These are phyloP conservation scores for Pelmatolapia mariae DNA, from an alignment of 2,113 vertebrate genomes.

Conservation along the genomic window DNA sequence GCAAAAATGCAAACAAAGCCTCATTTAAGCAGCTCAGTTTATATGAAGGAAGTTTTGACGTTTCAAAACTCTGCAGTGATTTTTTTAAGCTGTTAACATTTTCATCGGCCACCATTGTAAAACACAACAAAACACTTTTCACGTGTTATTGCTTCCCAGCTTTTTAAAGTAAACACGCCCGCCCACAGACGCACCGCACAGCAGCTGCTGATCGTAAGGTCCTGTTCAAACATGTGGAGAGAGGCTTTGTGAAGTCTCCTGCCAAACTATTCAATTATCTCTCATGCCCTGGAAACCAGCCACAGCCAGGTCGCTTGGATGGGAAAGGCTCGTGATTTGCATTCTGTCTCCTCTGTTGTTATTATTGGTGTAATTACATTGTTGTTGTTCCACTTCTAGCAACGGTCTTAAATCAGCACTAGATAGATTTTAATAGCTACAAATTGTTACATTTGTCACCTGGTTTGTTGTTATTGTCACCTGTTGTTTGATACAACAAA, in stretches of 20 bases:
- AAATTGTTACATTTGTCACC: neutral
- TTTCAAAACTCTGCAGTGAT: neutral
- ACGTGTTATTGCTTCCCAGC: neutral
- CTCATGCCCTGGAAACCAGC: neutral
- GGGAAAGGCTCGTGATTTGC: neutral
- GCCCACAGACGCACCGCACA: slow-evolving; percentile 1
- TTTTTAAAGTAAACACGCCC: slow-evolving; percentile 3
- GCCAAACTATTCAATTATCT: slow-evolving; percentile 37
- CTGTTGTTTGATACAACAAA: neutral
- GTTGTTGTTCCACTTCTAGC: neutral
- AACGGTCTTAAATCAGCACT: neutral
- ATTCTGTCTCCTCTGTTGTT: neutral
- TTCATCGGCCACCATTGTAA: neutral
- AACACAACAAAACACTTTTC: neutral
- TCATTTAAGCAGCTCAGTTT: neutral
- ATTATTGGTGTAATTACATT: neutral
- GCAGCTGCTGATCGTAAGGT: slow-evolving; percentile 39
- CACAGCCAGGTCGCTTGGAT: neutral
- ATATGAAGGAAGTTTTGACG: neutral
- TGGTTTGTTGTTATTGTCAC: neutral
- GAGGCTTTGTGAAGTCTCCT: slow-evolving; percentile 29
- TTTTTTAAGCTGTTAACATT: neutral
- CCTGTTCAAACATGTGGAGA: slow-evolving; percentile 61
- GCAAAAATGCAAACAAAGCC: neutral
- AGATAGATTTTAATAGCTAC: neutral